Evolutionary conservation across 2,888 invertebrate genomes (phyloP), one percentile per base, ranked within the genome.

Genomic region (Drosophila prostipennis): DNA sequence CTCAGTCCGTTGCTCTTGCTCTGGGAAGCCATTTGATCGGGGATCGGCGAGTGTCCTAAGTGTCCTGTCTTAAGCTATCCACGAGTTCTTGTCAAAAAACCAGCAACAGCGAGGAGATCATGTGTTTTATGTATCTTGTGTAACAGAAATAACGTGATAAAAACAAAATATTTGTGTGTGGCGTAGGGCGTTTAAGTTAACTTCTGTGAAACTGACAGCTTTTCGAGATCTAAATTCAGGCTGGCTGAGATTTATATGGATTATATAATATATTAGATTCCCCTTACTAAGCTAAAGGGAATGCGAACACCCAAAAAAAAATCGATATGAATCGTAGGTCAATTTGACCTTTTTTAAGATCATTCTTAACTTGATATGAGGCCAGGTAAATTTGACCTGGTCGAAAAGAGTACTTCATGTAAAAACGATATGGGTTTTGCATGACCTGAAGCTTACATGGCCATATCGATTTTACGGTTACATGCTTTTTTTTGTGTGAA

Each of bases 11-110:
- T n/a, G 39, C 8, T 59, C 59, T 73, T 82, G 52, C 14, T 45
- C 34, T 40, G 63, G 36, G 56, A 36, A 8, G 76, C 51, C 79
- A 83, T 80, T 29, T 32, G 29, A 6, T 19, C 19, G n/a, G n/a
- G n/a, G n/a, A n/a, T n/a, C n/a, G n/a, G n/a, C n/a, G n/a, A n/a
- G n/a, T n/a, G n/a, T n/a, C n/a, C n/a, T n/a, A n/a, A n/a, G n/a
- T n/a, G n/a, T n/a, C n/a, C n/a, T 11, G 6, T 10, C 53, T 37
- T 58, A 10, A n/a, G 32, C 39, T 48, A 34, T 40, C 32, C 23
- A 7, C 10, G 34, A 34, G n/a, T 13, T 34, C 16, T 42, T 11
- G 11, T 13, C 34, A 37, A 19, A 57, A 36, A 45, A 49, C 14
- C 40, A 32, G 11, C n/a, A 29, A 11, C n/a, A 29, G 11, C 14